These are phyloP conservation scores for Wasmannia auropunctata DNA, from an alignment of 1,140 invertebrate species.

Conservation along the genomic window DNA sequence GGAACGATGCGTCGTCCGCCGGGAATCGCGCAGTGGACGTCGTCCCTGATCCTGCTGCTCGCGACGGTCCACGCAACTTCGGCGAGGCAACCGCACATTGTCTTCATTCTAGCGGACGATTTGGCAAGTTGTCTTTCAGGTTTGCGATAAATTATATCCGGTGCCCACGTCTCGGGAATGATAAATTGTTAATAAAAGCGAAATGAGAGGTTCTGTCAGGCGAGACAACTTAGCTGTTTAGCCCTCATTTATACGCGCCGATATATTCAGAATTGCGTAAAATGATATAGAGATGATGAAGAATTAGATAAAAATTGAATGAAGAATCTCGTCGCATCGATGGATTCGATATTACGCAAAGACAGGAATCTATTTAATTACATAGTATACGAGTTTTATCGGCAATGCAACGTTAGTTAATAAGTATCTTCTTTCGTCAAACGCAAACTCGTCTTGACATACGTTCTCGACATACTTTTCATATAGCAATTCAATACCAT, in stretches of 20 bases:
- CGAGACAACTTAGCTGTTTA: not conserved
- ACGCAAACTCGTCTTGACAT: not conserved
- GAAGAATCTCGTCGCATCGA: not conserved
- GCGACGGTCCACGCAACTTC: not conserved
- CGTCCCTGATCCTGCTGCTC: not conserved
- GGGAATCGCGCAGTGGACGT: not conserved
- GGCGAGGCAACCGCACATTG: conserved; percentile 85
- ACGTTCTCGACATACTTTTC: not conserved
- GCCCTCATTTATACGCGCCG: not conserved
- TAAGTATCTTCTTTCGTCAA: not conserved
- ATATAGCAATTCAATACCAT: not conserved
- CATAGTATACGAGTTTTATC: not conserved
- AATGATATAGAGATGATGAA: not conserved
- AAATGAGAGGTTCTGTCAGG: not conserved
- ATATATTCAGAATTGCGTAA: not conserved
- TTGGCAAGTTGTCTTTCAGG: conserved; percentile 85
- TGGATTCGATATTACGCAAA: not conserved
- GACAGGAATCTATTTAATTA: not conserved
- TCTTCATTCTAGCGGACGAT: conserved; percentile 90
- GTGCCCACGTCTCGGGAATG: not conserved
- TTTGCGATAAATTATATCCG: not conserved
- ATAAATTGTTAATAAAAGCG: not conserved
- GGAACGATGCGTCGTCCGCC: not conserved
- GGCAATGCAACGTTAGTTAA: not conserved
- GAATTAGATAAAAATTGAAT: not conserved